These are phyloP conservation scores for Bombus haemorrhoidalis DNA, from an alignment of 1,140 invertebrate genomes.

Conservation along the genomic window DNA sequence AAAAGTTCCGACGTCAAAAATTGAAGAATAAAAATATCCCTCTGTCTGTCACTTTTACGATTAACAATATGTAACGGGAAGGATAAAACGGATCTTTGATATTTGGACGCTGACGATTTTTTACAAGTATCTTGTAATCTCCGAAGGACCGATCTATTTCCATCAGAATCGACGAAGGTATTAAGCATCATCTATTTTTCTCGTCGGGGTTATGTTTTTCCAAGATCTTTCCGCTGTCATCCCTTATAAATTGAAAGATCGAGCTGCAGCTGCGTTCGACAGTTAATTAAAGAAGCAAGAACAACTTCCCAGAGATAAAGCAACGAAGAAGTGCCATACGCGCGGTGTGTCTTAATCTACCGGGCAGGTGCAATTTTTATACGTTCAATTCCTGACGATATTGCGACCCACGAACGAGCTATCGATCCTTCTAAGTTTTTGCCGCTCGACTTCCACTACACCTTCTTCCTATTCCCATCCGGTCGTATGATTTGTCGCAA, in stretches of 20 bases:
- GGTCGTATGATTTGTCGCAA: neutral
- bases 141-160: neutral
- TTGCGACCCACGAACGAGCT: slow-evolving; percentile 10
- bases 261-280: slow-evolving; percentile 55
- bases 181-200: slow-evolving; percentile 27
- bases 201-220: slow-evolving; percentile 46
- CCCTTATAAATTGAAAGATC: slow-evolving; percentile 60
- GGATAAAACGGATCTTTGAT: neutral
- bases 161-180: slow-evolving; percentile 37
- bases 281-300: slow-evolving; percentile 65
- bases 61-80: neutral
- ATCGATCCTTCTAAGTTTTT: slow-evolving; percentile 23
- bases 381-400: slow-evolving; percentile 23
- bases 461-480: too few relatives aligned
- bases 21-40: neutral
- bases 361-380: slow-evolving; percentile 39
- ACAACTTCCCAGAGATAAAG: slow-evolving; percentile 42
- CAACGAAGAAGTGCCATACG: neutral
- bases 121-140: neutral
- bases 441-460: neutral
- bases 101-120: neutral
- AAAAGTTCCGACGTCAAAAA: neutral
- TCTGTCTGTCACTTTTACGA: too few relatives aligned
- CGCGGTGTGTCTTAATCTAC: slow-evolving; percentile 36
- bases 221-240: neutral